Evolutionary conservation across 1,140 invertebrate genomes (phyloP), one percentile per base, ranked within the genome.

Genomic region (Scylla paramamosain): DNA sequence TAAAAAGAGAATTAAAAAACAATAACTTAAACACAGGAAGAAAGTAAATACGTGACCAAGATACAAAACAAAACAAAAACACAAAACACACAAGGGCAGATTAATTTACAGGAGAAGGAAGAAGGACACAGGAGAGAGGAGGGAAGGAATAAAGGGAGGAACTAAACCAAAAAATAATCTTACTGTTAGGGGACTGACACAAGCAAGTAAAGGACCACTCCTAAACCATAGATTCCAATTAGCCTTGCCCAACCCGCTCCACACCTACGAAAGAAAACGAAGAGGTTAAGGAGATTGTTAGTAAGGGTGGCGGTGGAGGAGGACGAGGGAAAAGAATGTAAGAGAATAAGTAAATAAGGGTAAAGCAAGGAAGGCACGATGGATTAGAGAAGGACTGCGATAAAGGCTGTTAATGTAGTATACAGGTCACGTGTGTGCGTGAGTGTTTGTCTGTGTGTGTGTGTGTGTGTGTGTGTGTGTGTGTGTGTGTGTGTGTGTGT

Each of bases 391-490:
- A n/a, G 25, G 67, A n/a, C 0, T 77, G 20, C 52, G 67, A n/a
- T 0, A 77, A 77, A 77, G n/a, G 67, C 0, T 77, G 20, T n/a
- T 77, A 77, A 77, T 77, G 20, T 12, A 1, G 6, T 7, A n/a
- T 77, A n/a, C 25, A 77, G 16, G 20, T n/a, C 6, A n/a, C 67
- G 67, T 77, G 67, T 77, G 67, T 77, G 67, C n/a, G 67, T 77
- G 25, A 16, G 67, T n/a, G 67, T 77, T 6, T 77, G 67, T 77
- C 0, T 77, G 67, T 77, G 67, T 77, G 67, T 77, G 25, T 77
- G 67, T 77, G 67, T 77, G 25, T 77, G 67, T 77, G 67, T 59
- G 52, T 59, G 52, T 59, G 52, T 77, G 67, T 77, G 67, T 77
- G 67, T 77, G 67, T 77, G 25, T 77, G 67, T n/a, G 67, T 77